Evolutionary conservation across 2,113 vertebrate species (phyloP), one percentile per base, ranked within the genome.

Genomic region (Penelope pileata): DNA sequence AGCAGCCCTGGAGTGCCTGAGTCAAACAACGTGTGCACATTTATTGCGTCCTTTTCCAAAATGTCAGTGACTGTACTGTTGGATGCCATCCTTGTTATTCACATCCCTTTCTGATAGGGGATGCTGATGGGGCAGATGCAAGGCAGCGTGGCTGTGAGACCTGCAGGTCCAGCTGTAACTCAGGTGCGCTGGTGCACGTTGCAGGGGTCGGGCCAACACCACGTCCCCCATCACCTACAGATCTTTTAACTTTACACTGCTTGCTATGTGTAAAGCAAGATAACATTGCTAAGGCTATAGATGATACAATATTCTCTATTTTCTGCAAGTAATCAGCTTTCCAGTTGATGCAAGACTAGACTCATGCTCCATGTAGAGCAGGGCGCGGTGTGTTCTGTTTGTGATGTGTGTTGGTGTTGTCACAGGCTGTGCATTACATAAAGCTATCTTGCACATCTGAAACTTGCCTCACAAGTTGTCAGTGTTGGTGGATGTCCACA

Each of bases 391-490:
- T 26, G 69, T 32, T 34, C 30, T 36, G 16, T 51, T 40, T 66
- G 79, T 75, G 43, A 18, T 69, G 27, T n/a, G 5, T 45, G 40
- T 56, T 45, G 27, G 45, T 4, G 10, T 34, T 74, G 92, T 36
- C 83, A 27, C 68, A 80, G 83, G 40, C 83, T 67, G 64, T 76
- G 50, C 5, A 1, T 92, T 90, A 68, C 19, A 0, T 48, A 34
- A 80, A 88, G 68, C 21, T 56, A 86, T 74, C 64, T 84, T 72
- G 62, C 68, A 36, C 64, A 16, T 80, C 59, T 53, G 69, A 66
- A 82, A 86, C 86, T 90, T 4, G 80, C 86, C 91, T 96, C 76
- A 23, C 93, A 83, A 60, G 83, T 81, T 86, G 85, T 90, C 68
- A 24, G 50, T 70, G 91, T 80, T 88, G 73, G 79, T 94, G 79